Evolutionary conservation across 2,113 vertebrate species (phyloP).

Genomic region (Daubentonia madagascariensis): DNA sequence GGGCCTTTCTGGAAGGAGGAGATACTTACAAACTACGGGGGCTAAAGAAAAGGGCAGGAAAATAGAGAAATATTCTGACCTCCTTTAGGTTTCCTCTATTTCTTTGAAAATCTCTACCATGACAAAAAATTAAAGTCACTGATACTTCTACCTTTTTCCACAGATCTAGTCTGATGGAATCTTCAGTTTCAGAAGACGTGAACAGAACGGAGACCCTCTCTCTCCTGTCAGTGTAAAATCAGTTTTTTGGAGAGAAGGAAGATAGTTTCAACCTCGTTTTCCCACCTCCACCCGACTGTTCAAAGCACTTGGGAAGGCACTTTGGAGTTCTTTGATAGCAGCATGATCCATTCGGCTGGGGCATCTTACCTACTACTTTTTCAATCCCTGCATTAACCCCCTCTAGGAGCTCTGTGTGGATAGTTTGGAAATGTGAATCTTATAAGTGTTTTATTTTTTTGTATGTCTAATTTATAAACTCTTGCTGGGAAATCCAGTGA

Average conservation of each 20-base stretch:
- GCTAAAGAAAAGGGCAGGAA: neutral
- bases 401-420: conserved; percentile 68
- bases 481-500: conserved; percentile 59
- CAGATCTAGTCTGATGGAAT: conserved; percentile 77
- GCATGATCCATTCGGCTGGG: conserved; percentile 14
- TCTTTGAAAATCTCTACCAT: neutral
- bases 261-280: neutral
- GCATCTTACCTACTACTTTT: neutral
- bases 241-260: conserved; percentile 48
- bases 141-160: neutral
- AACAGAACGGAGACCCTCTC: neutral
- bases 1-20: neutral
- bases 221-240: neutral
- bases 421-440: conserved; percentile 79
- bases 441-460: conserved; percentile 60
- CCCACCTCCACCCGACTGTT: rapidly evolving
- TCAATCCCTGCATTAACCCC: neutral
- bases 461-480: conserved; percentile 82
- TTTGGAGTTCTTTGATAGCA: conserved; percentile 15
- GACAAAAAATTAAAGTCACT: neutral
- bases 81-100: neutral
- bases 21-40: neutral
- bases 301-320: neutral
- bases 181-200: conserved; percentile 35
- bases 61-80: neutral